Conservation (phyloP, 2,113 vertebrate genomes). For the Psittacus erithacus region DNA sequence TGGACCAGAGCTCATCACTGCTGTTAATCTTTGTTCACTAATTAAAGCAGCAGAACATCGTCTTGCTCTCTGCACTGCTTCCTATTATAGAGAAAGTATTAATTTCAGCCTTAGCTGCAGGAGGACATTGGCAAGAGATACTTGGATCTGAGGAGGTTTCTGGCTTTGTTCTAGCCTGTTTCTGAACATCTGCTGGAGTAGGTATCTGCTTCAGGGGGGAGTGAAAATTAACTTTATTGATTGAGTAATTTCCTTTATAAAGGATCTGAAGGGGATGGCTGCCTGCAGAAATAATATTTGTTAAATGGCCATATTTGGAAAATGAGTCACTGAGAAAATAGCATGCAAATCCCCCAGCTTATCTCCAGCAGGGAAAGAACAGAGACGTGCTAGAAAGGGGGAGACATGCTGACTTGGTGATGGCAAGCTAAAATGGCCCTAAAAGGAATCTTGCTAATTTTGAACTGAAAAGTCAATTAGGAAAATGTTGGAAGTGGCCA, state of each 20-base stretch:
- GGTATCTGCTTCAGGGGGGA: conserved; percentile 35
- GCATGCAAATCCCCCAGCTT: conserved; percentile 35
- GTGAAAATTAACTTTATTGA: conserved; percentile 52
- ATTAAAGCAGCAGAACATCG: neutral
- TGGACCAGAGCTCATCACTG: neutral
- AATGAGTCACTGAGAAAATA: conserved; percentile 60
- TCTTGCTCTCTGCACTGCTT: neutral
- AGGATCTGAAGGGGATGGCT: conserved; percentile 26
- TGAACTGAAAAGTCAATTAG: neutral
- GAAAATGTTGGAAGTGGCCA: neutral
- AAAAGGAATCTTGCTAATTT: neutral
- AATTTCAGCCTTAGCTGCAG: neutral
- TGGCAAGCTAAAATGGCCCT: neutral
- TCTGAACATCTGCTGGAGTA: conserved; percentile 50
- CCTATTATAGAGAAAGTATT: neutral
- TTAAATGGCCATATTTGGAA: conserved; percentile 41
- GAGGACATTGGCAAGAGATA: neutral
- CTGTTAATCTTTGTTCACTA: neutral
- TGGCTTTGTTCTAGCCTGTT: conserved; percentile 25
- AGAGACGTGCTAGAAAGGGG: neutral
- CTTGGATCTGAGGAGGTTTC: neutral
- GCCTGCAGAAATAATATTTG: conserved; percentile 55
- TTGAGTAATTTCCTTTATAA: conserved; percentile 63
- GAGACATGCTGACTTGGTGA: neutral
- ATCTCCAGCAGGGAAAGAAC: conserved; percentile 20